Evolutionary conservation across 2,888 invertebrate genomes (phyloP).

Genomic region (Agapostemon virescens): DNA sequence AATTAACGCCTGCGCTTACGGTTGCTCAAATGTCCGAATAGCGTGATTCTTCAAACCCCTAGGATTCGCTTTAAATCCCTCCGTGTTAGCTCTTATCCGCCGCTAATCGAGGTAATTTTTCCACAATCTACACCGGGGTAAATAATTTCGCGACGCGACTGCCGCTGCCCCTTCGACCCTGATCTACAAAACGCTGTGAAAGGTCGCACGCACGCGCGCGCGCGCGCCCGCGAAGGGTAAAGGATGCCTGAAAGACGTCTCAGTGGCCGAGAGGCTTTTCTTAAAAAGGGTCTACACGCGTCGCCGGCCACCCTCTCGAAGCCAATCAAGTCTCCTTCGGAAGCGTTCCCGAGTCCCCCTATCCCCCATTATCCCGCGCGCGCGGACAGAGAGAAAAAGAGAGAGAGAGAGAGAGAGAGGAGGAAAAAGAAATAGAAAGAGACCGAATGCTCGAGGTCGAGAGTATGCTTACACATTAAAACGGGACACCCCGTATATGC

Average conservation of each 20-base stretch:
- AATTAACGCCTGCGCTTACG: neutral
- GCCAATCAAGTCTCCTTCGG: constrained; percentile 58
- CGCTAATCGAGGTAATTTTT: constrained; percentile 13
- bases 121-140: constrained; percentile 5
- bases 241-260: constrained; percentile 14
- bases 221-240: neutral
- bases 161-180: neutral
- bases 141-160: neutral
- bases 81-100: neutral
- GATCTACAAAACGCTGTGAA: constrained; percentile 16
- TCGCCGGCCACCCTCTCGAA: constrained; percentile 46
- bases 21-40: neutral
- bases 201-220: neutral
- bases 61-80: neutral
- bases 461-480: constrained; percentile 50
- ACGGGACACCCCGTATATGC: constrained; percentile 54
- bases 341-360: constrained; percentile 35
- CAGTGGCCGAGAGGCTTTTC: constrained; percentile 15
- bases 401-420: too few relatives aligned
- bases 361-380: constrained; percentile 48
- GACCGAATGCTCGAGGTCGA: neutral
- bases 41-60: neutral
- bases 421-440: too few relatives aligned
- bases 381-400: neutral
- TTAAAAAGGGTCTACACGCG: constrained; percentile 49